Conservation (phyloP, 1,140 invertebrate genomes). For the Laupala kohalensis region DNA sequence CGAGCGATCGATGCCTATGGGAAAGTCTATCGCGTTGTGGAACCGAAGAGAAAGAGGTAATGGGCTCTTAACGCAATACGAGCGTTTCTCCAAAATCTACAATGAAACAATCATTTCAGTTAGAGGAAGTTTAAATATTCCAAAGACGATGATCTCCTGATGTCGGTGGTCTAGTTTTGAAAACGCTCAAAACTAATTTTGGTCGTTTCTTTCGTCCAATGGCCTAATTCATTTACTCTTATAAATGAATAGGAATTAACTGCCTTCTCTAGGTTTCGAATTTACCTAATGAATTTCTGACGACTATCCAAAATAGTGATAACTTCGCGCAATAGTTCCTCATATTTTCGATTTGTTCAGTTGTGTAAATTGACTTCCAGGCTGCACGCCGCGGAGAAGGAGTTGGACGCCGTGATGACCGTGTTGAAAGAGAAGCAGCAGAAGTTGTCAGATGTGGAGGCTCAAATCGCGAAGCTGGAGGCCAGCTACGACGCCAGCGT, state of each 20-base stretch:
- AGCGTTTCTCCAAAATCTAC: no score
- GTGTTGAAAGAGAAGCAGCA: slow-evolving; percentile 65
- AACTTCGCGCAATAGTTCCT: not conserved
- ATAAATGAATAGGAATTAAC: no score
- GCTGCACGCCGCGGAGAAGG: slow-evolving; percentile 54
- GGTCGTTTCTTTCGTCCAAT: no score
- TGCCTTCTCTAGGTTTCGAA: not conserved
- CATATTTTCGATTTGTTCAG: no score
- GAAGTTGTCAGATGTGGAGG: slow-evolving; percentile 57
- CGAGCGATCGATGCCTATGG: slow-evolving; percentile 76
- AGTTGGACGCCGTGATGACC: slow-evolving; percentile 60
- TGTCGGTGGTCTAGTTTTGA: no score
- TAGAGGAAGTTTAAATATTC: no score
- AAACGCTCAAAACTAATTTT: no score
- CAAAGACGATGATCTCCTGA: no score
- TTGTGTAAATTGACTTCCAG: no score
- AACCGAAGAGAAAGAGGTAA: slow-evolving; percentile 71
- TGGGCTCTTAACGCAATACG: no score
- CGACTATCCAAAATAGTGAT: not conserved
- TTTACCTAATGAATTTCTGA: not conserved
- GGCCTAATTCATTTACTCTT: no score
- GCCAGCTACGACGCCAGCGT: slow-evolving; percentile 48
- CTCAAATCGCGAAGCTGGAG: slow-evolving; percentile 49
- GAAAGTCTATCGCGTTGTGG: slow-evolving; percentile 66
- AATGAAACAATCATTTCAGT: no score